Conservation (phyloP, 2,888 invertebrate genomes). For the Mactromeris polynyma region DNA sequence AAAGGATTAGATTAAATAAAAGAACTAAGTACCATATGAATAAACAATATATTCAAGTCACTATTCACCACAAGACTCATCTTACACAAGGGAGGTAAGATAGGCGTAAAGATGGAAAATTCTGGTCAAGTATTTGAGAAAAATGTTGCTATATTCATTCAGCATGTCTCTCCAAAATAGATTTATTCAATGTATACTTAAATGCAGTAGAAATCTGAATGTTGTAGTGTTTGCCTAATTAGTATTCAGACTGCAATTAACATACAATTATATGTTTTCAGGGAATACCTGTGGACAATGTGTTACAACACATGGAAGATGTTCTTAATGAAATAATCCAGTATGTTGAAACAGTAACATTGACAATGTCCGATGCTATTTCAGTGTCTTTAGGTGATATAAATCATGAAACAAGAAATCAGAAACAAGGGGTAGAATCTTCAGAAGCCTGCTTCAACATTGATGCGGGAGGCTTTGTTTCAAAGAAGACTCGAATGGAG, state of each 20-base stretch:
- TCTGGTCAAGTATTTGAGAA: too few relatives aligned
- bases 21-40: too few relatives aligned
- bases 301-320: slow-evolving; percentile 19
- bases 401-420: background rate
- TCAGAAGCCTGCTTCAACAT: background rate
- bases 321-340: slow-evolving; percentile 17
- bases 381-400: background rate
- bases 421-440: background rate
- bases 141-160: too few relatives aligned
- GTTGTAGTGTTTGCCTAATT: too few relatives aligned
- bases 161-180: too few relatives aligned
- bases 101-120: too few relatives aligned
- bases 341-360: slow-evolving; percentile 12
- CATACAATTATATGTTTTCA: background rate
- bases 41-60: too few relatives aligned
- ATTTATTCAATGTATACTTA: background rate
- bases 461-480: background rate
- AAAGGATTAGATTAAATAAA: too few relatives aligned
- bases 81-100: too few relatives aligned
- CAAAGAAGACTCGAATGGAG: background rate
- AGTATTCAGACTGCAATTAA: background rate
- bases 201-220: background rate
- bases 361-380: background rate
- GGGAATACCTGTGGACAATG: slow-evolving; percentile 18
- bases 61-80: too few relatives aligned